These are phyloP conservation scores for Eidolon helvum DNA, from an alignment of 2,113 vertebrate genomes.

Conservation along the genomic window DNA sequence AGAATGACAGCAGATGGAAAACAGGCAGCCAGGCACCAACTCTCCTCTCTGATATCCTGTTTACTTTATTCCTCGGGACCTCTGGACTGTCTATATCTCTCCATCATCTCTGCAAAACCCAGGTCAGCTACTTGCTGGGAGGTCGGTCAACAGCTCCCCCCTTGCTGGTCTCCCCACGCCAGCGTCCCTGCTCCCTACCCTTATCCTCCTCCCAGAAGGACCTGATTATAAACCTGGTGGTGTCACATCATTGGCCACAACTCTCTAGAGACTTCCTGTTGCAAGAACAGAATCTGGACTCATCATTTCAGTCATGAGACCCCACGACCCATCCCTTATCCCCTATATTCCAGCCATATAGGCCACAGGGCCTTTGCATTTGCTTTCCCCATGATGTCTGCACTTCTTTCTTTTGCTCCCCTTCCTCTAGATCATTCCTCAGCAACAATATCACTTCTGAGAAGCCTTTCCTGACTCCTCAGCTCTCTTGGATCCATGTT, in stretches of 20 bases:
- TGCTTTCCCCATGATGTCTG: neutral
- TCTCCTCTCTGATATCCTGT: neutral
- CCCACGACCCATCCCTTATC: neutral
- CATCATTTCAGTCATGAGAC: neutral
- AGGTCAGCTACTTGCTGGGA: neutral
- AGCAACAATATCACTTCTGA: neutral
- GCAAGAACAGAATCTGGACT: neutral
- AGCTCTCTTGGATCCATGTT: neutral
- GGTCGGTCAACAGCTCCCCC: neutral
- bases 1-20: neutral
- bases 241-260: neutral
- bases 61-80: neutral
- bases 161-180: neutral
- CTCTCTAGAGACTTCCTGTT: neutral
- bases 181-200: neutral
- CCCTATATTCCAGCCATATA: neutral
- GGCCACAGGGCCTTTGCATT: neutral
- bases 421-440: neutral
- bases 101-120: neutral
- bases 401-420: fast-evolving
- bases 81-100: neutral
- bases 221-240: neutral
- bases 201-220: neutral
- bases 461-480: neutral
- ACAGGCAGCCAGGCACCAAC: fast-evolving